These are phyloP conservation scores for Falco punctatus DNA, from an alignment of 2,113 vertebrate species.

Conservation along the genomic window DNA sequence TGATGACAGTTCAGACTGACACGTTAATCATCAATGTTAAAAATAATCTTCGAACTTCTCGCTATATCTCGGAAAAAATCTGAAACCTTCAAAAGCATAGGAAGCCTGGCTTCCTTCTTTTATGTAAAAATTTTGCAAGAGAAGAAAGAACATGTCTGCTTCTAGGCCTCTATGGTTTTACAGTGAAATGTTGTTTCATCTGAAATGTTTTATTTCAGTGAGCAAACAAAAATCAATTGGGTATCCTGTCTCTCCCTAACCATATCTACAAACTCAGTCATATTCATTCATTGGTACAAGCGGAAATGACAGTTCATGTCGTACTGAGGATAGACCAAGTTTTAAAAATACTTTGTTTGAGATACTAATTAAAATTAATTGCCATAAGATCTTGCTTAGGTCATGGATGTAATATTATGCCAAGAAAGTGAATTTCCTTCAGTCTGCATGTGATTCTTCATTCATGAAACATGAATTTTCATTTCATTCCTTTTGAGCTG, in stretches of 20 bases:
- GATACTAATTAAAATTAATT: neutral
- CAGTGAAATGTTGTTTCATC: neutral
- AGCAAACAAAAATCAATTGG: neutral
- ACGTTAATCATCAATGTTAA: neutral
- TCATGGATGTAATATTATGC: neutral
- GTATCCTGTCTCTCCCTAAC: neutral
- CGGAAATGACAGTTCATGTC: neutral
- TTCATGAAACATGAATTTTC: neutral
- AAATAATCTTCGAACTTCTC: neutral
- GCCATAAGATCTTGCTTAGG: neutral
- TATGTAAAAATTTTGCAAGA: neutral
- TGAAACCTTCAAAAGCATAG: neutral
- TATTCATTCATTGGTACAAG: neutral
- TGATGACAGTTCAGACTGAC: neutral
- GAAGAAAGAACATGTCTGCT: neutral
- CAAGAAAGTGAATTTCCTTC: neutral
- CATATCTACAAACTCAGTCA: neutral
- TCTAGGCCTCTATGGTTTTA: neutral
- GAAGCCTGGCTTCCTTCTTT: neutral
- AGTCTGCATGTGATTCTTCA: neutral
- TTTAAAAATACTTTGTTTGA: neutral
- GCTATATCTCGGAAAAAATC: neutral
- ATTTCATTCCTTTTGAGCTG: neutral
- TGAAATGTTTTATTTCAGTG: neutral
- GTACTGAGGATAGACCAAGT: neutral